phyloP scores from a whole-genome alignment of 2,113 vertebrate species.

The Ailurus styani region DNA sequence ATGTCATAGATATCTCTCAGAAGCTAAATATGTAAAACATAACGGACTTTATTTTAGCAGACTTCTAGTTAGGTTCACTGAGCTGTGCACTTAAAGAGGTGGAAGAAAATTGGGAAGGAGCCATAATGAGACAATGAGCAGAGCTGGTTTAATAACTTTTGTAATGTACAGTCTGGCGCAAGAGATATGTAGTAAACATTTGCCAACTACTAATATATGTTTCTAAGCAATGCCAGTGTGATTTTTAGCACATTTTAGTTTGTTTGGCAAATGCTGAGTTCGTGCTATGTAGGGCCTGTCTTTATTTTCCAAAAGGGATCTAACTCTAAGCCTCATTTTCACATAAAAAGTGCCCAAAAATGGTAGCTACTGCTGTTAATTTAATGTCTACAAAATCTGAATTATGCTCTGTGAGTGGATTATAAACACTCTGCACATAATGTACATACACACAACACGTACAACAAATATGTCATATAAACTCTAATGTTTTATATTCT shows the following conservation, averaged over 20 bases:
- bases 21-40: not conserved
- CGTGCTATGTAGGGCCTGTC: not conserved
- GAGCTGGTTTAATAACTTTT: not conserved
- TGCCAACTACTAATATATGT: not conserved
- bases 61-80: not conserved
- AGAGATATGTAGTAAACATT: not conserved
- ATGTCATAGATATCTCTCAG: not conserved
- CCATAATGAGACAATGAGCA: constrained; percentile 13
- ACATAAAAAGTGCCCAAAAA: not conserved
- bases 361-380: not conserved
- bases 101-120: not conserved
- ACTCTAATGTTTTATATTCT: not conserved
- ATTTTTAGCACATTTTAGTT: constrained; percentile 20
- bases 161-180: not conserved
- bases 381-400: not conserved
- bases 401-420: not conserved
- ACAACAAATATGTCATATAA: not conserved
- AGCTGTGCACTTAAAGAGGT: not conserved
- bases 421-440: not conserved
- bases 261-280: not conserved
- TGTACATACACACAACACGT: not conserved
- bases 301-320: constrained; percentile 39
- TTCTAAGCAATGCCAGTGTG: constrained; percentile 13
- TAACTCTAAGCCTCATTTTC: not conserved
- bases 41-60: not conserved